phyloP scores from a whole-genome alignment of 1,140 invertebrate genomes.

The Bombus sibiricus region DNA sequence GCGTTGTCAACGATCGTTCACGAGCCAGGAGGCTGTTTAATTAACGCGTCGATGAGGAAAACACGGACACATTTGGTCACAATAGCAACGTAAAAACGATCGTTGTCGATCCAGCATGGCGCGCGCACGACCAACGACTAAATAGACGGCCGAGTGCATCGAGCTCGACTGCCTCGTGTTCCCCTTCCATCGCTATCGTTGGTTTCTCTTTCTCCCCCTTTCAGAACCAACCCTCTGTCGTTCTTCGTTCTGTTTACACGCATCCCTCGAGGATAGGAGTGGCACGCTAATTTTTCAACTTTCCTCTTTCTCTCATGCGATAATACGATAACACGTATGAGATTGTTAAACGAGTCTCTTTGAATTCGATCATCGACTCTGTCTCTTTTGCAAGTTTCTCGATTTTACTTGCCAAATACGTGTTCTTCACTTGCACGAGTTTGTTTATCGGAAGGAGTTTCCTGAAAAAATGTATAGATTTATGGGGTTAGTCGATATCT shows the following conservation, averaged over 20 bases:
- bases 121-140: slow-evolving; percentile 78
- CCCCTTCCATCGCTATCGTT: slow-evolving; percentile 38
- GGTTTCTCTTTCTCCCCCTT: slow-evolving; percentile 44
- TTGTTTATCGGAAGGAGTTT: too few relatives aligned
- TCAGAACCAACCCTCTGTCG: slow-evolving; percentile 23
- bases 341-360: too few relatives aligned
- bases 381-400: too few relatives aligned
- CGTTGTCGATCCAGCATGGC: slow-evolving; percentile 46
- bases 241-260: slow-evolving; percentile 23
- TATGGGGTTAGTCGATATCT: too few relatives aligned
- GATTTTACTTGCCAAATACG: too few relatives aligned
- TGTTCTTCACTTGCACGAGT: too few relatives aligned
- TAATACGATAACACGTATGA: not conserved
- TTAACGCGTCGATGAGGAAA: slow-evolving; percentile 17
- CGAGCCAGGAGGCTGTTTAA: slow-evolving; percentile 19
- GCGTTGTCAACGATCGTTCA: not conserved
- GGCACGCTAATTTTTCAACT: slow-evolving; percentile 11
- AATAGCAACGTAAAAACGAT: not conserved
- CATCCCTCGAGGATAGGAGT: not conserved
- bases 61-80: not conserved
- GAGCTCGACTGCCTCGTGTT: slow-evolving; percentile 31
- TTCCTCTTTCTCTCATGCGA: not conserved
- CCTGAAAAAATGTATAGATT: too few relatives aligned
- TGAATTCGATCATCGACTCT: too few relatives aligned
- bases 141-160: slow-evolving; percentile 62